Evolutionary conservation across 1,140 invertebrate species (phyloP).

Genomic region (Drosophila hydei): DNA sequence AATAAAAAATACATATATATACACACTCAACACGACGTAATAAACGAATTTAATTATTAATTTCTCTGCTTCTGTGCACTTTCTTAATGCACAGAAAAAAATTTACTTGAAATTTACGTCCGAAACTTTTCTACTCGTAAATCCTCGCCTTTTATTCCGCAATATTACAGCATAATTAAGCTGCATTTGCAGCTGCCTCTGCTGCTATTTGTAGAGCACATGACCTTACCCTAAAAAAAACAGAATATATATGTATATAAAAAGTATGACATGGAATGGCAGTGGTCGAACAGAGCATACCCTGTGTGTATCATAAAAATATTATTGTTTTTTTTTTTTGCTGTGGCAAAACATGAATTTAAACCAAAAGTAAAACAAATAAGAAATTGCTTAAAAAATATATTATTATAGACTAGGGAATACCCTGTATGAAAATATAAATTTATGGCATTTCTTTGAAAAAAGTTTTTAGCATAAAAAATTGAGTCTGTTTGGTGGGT

Average conservation of each 20-base stretch:
- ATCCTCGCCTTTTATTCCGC: conserved; percentile 35
- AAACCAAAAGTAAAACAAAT: too few species aligned
- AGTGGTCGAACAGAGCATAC: conserved; percentile 1
- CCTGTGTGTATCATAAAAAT: neutral
- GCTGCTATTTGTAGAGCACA: conserved; percentile 25
- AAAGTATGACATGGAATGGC: neutral
- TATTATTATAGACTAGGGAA: too few species aligned
- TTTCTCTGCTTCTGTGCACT: conserved; percentile 12
- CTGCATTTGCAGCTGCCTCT: conserved; percentile 28
- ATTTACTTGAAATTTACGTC: conserved; percentile 8
- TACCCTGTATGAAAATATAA: too few species aligned
- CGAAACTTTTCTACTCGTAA: conserved; percentile 32
- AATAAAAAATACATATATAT: neutral
- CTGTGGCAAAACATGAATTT: too few species aligned
- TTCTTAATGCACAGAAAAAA: conserved; percentile 19
- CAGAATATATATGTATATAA: conserved; percentile 4
- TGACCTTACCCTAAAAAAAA: conserved; percentile 36
- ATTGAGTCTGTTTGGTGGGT: too few species aligned
- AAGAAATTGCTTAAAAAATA: too few species aligned
- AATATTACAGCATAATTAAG: conserved; percentile 56
- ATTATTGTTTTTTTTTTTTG: too few species aligned
- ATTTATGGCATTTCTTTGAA: too few species aligned
- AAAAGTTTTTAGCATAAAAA: too few species aligned
- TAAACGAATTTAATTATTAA: conserved; percentile 34
- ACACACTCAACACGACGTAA: conserved; percentile 7